A percentile compares a stretch with the other conserved stretches of the same genome.
Evolutionary conservation across 2,888 invertebrate genomes (phyloP).

Genomic region (Trypoxylon attenuatum): DNA sequence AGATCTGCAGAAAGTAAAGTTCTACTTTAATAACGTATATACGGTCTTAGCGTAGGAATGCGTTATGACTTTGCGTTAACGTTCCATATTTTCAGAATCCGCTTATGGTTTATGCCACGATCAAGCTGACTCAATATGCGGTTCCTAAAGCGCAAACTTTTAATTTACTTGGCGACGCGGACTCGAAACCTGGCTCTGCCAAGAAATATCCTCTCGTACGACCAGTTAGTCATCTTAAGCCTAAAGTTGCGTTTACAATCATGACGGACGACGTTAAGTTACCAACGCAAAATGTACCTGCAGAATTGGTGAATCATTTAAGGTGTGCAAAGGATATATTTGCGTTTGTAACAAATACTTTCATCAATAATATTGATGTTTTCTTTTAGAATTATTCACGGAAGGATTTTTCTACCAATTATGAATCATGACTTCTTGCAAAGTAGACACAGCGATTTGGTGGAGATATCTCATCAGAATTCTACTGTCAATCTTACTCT

Average conservation of each 20-base stretch:
- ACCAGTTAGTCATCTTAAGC: slow-evolving; percentile 86
- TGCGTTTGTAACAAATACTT: slow-evolving; percentile 8
- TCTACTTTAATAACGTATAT: not conserved
- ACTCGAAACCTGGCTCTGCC: slow-evolving; percentile 23
- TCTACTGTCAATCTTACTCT: slow-evolving; percentile 82
- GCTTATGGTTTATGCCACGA: slow-evolving; percentile 78
- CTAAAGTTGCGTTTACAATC: slow-evolving; percentile 84
- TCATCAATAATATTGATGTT: not conserved
- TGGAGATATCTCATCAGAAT: slow-evolving; percentile 79
- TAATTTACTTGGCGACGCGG: slow-evolving; percentile 80
- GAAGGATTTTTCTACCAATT: slow-evolving; percentile 85
- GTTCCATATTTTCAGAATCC: slow-evolving; percentile 53
- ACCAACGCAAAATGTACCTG: slow-evolving; percentile 81
- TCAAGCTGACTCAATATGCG: slow-evolving; percentile 83
- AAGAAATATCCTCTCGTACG: slow-evolving; percentile 59
- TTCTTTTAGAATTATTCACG: slow-evolving; percentile 43
- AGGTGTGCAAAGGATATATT: slow-evolving; percentile 73
- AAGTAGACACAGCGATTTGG: slow-evolving; percentile 85
- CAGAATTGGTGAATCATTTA: slow-evolving; percentile 80
- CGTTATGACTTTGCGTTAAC: too few species aligned
- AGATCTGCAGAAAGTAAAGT: slow-evolving; percentile 76
- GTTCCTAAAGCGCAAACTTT: slow-evolving; percentile 86
- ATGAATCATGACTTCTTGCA: slow-evolving; percentile 89
- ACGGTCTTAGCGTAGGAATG: too few species aligned
- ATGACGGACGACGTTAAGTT: slow-evolving; percentile 84